phyloP scores from a whole-genome alignment of 2,797 vertebrate species.

The Pangasius macronema region DNA sequence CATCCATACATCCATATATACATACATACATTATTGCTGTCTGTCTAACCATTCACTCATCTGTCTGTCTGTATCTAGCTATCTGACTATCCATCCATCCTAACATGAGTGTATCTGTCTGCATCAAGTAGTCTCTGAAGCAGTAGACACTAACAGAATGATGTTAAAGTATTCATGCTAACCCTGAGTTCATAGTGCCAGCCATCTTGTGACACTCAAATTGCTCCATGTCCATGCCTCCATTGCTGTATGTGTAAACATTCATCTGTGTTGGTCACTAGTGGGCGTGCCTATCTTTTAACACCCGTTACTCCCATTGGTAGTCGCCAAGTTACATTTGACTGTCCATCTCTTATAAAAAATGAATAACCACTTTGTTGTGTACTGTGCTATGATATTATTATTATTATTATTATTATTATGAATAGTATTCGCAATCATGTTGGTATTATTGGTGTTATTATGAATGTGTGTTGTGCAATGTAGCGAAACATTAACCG shows the following conservation, averaged over 20 bases:
- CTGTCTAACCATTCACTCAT: background rate
- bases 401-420: background rate
- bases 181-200: background rate
- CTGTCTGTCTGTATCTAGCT: background rate
- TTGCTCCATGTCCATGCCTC: background rate
- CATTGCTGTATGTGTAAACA: background rate
- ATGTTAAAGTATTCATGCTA: background rate
- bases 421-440: background rate
- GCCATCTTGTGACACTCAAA: background rate
- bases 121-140: background rate
- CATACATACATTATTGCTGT: background rate
- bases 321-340: background rate
- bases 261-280: background rate
- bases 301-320: too few relatives aligned
- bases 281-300: background rate
- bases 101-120: background rate
- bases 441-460: background rate
- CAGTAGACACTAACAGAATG: background rate
- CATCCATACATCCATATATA: too few relatives aligned
- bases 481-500: background rate
- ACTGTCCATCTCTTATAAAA: too few relatives aligned
- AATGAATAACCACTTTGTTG: background rate
- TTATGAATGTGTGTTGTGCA: background rate
- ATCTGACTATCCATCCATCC: background rate
- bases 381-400: background rate